These are phyloP conservation scores for Barbus barbus DNA, from an alignment of 2,113 vertebrate genomes.

Conservation along the genomic window DNA sequence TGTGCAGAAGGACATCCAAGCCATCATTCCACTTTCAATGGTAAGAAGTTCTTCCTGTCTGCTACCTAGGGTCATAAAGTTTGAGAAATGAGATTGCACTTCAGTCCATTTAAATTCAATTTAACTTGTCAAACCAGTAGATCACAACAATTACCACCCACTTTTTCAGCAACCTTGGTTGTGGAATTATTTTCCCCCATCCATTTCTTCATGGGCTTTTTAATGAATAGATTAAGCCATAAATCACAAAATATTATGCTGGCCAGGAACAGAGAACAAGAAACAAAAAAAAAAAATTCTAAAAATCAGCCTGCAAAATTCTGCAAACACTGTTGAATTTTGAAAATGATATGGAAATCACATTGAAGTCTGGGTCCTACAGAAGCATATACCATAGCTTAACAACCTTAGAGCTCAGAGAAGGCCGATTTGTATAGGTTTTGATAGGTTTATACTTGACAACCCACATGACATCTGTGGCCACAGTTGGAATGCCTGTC, in stretches of 20 bases:
- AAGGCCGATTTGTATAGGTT: background rate
- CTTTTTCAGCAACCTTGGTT: background rate
- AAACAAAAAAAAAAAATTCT: no score
- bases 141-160: background rate
- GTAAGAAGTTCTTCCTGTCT: slow-evolving; percentile 73
- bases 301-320: no score
- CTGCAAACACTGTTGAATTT: background rate
- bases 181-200: background rate
- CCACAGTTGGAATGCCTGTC: background rate
- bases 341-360: background rate
- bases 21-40: slow-evolving; percentile 95
- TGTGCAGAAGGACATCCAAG: slow-evolving; percentile 93
- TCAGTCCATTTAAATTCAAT: slow-evolving; percentile 4
- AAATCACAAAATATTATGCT: no score
- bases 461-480: background rate
- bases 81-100: background rate
- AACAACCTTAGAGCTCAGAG: background rate
- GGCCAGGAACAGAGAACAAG: no score
- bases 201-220: background rate
- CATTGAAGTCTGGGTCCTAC: background rate
- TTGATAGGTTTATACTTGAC: background rate
- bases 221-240: background rate
- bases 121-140: background rate
- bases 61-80: background rate
- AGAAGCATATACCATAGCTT: background rate